These are phyloP conservation scores for Prenolepis imparis DNA, from an alignment of 2,888 invertebrate species.

Conservation along the genomic window DNA sequence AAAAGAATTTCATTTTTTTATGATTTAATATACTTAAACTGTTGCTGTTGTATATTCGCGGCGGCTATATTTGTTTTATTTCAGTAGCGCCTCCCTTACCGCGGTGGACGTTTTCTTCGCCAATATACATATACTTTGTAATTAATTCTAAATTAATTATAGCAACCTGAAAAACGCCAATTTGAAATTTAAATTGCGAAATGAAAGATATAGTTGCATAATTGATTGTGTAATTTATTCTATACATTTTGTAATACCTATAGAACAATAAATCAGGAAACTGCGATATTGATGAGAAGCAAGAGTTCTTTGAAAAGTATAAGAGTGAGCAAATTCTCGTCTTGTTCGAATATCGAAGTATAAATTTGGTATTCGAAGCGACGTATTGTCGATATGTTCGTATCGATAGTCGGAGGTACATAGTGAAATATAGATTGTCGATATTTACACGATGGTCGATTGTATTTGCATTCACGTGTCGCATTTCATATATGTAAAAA, in stretches of 20 bases:
- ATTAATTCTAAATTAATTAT: conserved; percentile 23
- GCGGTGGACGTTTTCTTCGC: too few relatives aligned
- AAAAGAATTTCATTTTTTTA: too few relatives aligned
- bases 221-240: conserved; percentile 37
- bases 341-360: conserved; percentile 23
- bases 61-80: too few relatives aligned
- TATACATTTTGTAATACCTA: neutral
- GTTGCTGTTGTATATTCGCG: too few relatives aligned
- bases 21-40: too few relatives aligned
- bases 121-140: neutral
- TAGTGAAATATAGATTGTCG: conserved; percentile 49
- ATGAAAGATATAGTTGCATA: conserved; percentile 8
- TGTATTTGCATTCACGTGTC: conserved; percentile 43
- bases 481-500: conserved; percentile 8
- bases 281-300: neutral
- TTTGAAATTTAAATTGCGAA: conserved; percentile 18
- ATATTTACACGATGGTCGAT: conserved; percentile 58
- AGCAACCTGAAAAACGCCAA: neutral
- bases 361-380: conserved; percentile 46
- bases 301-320: neutral
- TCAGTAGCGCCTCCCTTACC: too few relatives aligned
- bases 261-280: neutral
- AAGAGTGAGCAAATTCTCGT: conserved; percentile 19
- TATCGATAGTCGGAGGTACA: conserved; percentile 52
- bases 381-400: conserved; percentile 31